Conservation (phyloP, 2,888 invertebrate genomes). For the Spialia ferax region DNA sequence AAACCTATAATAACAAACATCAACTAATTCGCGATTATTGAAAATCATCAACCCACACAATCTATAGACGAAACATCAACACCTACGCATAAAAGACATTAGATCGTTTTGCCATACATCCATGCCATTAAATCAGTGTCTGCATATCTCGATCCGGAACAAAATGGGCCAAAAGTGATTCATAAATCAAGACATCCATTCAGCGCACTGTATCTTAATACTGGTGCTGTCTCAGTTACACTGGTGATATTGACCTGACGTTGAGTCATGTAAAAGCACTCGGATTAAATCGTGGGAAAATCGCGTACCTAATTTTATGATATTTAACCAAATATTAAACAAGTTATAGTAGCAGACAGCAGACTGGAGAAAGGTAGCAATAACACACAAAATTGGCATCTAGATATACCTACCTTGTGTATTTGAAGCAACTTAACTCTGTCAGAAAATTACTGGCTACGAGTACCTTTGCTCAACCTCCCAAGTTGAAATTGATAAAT, state of each 20-base stretch:
- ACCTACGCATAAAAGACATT: conserved; percentile 22
- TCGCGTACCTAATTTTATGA: neutral
- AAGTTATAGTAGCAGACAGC: no score
- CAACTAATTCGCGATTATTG: neutral
- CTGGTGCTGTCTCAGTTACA: conserved; percentile 42
- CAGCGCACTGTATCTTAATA: conserved; percentile 23
- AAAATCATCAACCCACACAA: conserved; percentile 6
- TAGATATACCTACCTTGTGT: no score
- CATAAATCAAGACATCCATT: conserved; percentile 35
- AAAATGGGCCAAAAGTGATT: conserved; percentile 30
- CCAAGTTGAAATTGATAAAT: conserved; percentile 16
- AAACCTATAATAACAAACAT: neutral
- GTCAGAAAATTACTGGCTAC: neutral
- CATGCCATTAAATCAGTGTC: conserved; percentile 16
- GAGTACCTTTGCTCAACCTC: neutral
- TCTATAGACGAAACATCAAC: conserved; percentile 14
- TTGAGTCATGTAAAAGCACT: conserved; percentile 60
- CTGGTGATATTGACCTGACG: conserved; percentile 44
- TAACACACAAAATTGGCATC: neutral
- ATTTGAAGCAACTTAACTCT: neutral
- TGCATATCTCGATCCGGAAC: conserved; percentile 27
- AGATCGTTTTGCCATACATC: conserved; percentile 22
- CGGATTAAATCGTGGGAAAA: conserved; percentile 25
- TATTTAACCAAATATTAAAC: neutral
- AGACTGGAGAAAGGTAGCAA: no score